Evolutionary conservation across 2,888 invertebrate species (phyloP).

Genomic region (Erpobdella octoculata): DNA sequence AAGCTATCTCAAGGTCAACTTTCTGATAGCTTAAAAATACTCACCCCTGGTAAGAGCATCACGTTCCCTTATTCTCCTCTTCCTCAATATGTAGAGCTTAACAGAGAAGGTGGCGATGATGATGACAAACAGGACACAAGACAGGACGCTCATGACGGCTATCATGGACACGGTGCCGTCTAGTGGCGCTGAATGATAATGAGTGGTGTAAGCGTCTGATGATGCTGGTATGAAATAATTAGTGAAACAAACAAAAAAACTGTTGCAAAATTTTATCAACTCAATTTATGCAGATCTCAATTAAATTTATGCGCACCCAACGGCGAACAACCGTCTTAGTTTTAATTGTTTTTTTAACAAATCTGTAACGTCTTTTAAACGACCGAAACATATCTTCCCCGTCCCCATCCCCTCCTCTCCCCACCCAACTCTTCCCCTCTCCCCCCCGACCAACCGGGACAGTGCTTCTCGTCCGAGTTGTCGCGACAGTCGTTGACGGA

Average conservation of each 20-base stretch:
- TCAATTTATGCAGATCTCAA: too few relatives aligned
- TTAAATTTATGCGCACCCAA: too few relatives aligned
- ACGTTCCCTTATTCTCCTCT: neutral
- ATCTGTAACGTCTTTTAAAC: neutral
- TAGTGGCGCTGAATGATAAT: neutral
- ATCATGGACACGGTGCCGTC: constrained; percentile 7
- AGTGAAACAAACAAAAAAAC: too few relatives aligned
- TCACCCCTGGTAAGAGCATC: neutral
- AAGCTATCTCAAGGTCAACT: too few relatives aligned
- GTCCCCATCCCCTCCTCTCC: too few relatives aligned
- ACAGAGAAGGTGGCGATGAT: constrained; percentile 17
- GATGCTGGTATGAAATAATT: too few relatives aligned
- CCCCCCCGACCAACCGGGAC: neutral
- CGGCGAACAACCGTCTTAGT: too few relatives aligned
- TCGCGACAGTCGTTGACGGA: constrained; percentile 15
- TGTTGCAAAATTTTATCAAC: too few relatives aligned
- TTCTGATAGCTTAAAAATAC: too few relatives aligned
- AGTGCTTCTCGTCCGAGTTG: constrained; percentile 10
- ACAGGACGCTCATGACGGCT: constrained; percentile 2
- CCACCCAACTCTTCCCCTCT: too few relatives aligned
- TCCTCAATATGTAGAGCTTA: constrained; percentile 12
- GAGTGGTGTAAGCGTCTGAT: neutral
- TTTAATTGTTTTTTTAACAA: neutral
- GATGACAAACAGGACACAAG: constrained; percentile 7
- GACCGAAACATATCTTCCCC: too few relatives aligned